These are phyloP conservation scores for Drosophila testacea DNA, from an alignment of 2,888 invertebrate genomes.

Conservation along the genomic window DNA sequence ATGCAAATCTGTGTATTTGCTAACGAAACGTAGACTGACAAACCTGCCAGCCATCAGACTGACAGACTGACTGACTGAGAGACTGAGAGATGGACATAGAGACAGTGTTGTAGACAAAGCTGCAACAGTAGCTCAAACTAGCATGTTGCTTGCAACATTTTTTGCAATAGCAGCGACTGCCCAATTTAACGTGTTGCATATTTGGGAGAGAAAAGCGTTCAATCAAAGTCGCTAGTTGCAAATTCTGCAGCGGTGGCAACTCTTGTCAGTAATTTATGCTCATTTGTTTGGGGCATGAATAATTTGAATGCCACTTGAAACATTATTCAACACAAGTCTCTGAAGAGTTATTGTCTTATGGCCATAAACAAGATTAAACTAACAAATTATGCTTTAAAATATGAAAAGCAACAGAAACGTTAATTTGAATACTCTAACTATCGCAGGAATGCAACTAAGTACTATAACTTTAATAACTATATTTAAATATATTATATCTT, in stretches of 20 bases:
- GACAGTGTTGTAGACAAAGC: not conserved
- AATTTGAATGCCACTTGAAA: conserved; percentile 69
- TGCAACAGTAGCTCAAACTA: conserved; percentile 3
- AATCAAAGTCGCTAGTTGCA: conserved; percentile 76
- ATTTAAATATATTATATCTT: too few species aligned
- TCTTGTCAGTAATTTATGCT: conserved; percentile 76
- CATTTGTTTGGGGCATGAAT: conserved; percentile 78
- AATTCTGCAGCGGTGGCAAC: conserved; percentile 54
- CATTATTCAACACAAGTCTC: conserved; percentile 43
- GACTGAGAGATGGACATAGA: not conserved
- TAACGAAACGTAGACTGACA: conserved; percentile 51
- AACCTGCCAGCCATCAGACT: conserved; percentile 42
- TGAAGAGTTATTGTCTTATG: conserved; percentile 22
- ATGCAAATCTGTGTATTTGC: conserved; percentile 49
- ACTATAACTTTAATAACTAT: too few species aligned
- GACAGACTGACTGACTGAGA: not conserved
- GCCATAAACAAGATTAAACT: conserved; percentile 36
- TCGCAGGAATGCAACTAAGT: too few species aligned
- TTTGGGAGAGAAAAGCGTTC: conserved; percentile 65
- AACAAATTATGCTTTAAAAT: conserved; percentile 28
- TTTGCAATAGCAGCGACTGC: not conserved
- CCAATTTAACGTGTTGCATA: conserved; percentile 56
- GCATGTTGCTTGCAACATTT: conserved; percentile 21
- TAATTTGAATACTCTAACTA: not conserved
- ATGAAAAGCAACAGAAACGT: not conserved